A percentile compares a stretch with the other conserved stretches of the same genome.
These are phyloP conservation scores for Onthophagus taurus DNA, from an alignment of 1,140 invertebrate genomes.

Conservation along the genomic window DNA sequence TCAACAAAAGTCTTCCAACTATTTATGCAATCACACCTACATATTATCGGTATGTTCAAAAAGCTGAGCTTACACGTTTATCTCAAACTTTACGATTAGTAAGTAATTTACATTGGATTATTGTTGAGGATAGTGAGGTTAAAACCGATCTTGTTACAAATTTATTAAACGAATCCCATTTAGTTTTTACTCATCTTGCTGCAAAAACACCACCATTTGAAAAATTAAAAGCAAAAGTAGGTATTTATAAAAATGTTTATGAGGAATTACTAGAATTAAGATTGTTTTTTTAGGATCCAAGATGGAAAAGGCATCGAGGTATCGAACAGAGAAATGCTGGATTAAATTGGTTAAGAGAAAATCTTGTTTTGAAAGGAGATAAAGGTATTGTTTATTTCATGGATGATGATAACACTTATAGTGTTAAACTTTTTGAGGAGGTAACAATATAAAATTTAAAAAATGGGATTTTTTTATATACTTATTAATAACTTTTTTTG, in stretches of 20 bases:
- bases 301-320: constrained; percentile 87
- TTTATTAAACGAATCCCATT: constrained; percentile 61
- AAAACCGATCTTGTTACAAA: constrained; percentile 72
- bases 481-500: constrained; percentile 22
- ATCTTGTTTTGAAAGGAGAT: constrained; percentile 46
- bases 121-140: constrained; percentile 77
- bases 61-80: constrained; percentile 88
- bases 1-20: constrained; percentile 41
- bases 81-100: constrained; percentile 83
- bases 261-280: constrained; percentile 12
- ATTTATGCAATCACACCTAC: constrained; percentile 93
- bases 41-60: constrained; percentile 80
- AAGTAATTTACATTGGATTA: constrained; percentile 90
- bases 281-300: constrained; percentile 50
- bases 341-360: constrained; percentile 74
- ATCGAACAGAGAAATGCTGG: constrained; percentile 90
- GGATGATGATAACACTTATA: constrained; percentile 97
- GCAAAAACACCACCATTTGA: constrained; percentile 48
- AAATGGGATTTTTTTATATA: constrained; percentile 17
- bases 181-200: constrained; percentile 71
- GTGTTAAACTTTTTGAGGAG: constrained; percentile 81
- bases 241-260: constrained; percentile 2
- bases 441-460: constrained; percentile 40
- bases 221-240: constrained; percentile 40
- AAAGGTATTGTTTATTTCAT: constrained; percentile 91